phyloP scores from a whole-genome alignment of 2,797 vertebrate species.

The Poecilia wingei region DNA sequence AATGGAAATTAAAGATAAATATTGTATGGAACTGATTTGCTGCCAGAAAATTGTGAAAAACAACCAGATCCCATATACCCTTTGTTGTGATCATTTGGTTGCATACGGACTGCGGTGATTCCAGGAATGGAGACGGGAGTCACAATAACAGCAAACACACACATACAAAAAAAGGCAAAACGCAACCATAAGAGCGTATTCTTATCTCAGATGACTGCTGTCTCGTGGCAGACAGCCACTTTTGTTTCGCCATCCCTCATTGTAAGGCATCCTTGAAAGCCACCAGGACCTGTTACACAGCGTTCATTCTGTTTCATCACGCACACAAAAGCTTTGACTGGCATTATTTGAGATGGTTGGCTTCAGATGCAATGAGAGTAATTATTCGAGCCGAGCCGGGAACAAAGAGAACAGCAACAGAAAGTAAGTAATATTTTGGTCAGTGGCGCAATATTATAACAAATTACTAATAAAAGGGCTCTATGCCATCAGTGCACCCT shows the following conservation, averaged over 20 bases:
- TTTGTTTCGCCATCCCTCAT: slow-evolving; percentile 69
- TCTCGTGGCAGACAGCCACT: slow-evolving; percentile 71
- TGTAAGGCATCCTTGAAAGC: slow-evolving; percentile 74
- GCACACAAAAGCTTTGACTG: slow-evolving; percentile 66
- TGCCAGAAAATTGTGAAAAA: slow-evolving; percentile 39
- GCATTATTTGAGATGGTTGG: slow-evolving; percentile 69
- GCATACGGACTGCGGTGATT: slow-evolving; percentile 58
- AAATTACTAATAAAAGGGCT: slow-evolving; percentile 47
- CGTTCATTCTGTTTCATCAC: slow-evolving; percentile 71
- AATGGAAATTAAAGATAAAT: background rate
- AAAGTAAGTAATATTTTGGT: slow-evolving; percentile 53
- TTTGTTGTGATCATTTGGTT: slow-evolving; percentile 61
- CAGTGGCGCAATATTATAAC: slow-evolving; percentile 43
- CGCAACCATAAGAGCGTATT: slow-evolving; percentile 62
- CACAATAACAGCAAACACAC: slow-evolving; percentile 68
- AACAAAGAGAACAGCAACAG: slow-evolving; percentile 34
- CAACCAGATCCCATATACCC: slow-evolving; percentile 29
- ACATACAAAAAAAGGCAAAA: slow-evolving; percentile 36
- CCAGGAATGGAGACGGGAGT: slow-evolving; percentile 52
- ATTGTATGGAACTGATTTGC: background rate
- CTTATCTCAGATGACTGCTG: slow-evolving; percentile 72
- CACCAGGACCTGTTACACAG: slow-evolving; percentile 66
- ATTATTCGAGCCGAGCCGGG: slow-evolving; percentile 59
- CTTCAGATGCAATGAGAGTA: slow-evolving; percentile 70
- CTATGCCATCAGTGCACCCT: slow-evolving; percentile 2